Conservation (phyloP, 2,888 invertebrate genomes). For the Latrodectus elegans region DNA sequence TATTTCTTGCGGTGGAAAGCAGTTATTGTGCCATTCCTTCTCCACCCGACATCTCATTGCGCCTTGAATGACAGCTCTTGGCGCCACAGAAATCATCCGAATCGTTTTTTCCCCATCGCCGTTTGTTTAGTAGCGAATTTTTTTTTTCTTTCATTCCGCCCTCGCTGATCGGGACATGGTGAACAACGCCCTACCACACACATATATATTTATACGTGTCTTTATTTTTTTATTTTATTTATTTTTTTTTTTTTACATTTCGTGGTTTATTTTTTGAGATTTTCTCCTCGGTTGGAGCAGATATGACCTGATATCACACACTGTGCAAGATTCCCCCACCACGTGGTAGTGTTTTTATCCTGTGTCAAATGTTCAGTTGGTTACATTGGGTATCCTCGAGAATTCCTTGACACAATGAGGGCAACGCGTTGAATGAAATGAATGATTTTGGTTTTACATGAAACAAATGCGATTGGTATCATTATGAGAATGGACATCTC, state of each 20-base stretch:
- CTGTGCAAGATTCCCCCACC: neutral
- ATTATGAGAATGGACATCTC: no score
- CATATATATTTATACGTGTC: neutral
- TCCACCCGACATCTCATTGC: constrained; percentile 21
- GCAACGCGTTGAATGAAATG: no score
- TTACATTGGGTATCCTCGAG: no score
- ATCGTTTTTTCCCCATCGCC: constrained; percentile 10
- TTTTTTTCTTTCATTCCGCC: constrained; percentile 22
- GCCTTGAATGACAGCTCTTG: constrained; percentile 58
- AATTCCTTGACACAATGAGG: no score
- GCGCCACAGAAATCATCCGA: constrained; percentile 64
- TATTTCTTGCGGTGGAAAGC: no score
- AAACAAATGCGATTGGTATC: no score
- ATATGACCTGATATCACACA: constrained; percentile 29
- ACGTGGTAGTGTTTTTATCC: no score
- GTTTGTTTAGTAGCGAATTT: constrained; percentile 26
- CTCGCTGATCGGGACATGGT: constrained; percentile 20
- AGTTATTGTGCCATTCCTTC: constrained; percentile 13
- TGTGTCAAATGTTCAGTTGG: no score
- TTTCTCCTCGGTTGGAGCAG: constrained; percentile 15
- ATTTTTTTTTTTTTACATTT: neutral
- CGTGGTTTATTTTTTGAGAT: neutral
- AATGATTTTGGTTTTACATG: no score
- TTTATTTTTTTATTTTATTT: neutral
- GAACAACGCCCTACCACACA: constrained; percentile 45